These are phyloP conservation scores for Diabrotica virgifera DNA, from an alignment of 1,140 invertebrate genomes.

Conservation along the genomic window DNA sequence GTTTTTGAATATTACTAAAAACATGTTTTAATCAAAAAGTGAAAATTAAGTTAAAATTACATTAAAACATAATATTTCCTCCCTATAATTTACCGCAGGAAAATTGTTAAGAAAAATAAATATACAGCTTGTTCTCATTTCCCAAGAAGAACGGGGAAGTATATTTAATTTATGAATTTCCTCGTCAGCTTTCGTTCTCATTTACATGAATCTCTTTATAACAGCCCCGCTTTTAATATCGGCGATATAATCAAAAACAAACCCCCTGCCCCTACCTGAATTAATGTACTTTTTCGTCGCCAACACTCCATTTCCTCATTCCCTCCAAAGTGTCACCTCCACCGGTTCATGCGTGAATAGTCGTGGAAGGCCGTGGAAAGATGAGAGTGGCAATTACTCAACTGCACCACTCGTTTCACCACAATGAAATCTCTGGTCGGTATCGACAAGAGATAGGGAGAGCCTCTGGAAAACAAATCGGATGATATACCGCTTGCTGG, in stretches of 20 bases:
- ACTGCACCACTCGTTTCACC: neutral
- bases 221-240: no score
- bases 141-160: no score
- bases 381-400: conserved; percentile 2
- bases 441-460: conserved; percentile 1
- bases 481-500: neutral
- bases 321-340: neutral
- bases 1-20: no score
- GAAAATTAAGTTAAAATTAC: no score
- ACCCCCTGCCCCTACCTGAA: neutral
- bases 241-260: neutral
- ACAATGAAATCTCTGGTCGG: neutral
- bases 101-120: no score
- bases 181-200: no score
- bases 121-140: no score
- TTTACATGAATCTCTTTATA: no score
- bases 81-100: no score
- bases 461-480: neutral
- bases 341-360: neutral
- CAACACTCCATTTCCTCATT: neutral
- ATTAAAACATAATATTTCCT: no score
- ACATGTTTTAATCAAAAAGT: no score
- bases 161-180: no score
- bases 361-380: neutral
- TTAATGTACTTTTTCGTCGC: neutral